A percentile compares a stretch with the other conserved stretches of the same genome.
Conservation (phyloP, 2,888 invertebrate species). For the Trimorus sp. region DNA sequence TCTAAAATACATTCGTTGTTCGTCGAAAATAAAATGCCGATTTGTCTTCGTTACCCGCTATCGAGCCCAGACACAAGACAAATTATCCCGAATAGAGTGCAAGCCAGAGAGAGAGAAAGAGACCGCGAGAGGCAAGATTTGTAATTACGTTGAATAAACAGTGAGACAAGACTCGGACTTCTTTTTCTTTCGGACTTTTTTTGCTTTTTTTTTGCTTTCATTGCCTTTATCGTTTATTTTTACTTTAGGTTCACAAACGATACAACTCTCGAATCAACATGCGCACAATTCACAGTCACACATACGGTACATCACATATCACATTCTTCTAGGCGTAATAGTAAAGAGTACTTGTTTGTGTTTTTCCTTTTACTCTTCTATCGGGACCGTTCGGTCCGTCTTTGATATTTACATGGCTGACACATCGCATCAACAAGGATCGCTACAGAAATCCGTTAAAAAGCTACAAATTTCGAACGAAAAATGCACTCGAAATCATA, state of each 20-base stretch:
- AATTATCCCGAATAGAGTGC: conserved; percentile 6
- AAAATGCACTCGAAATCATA: conserved; percentile 33
- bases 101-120: neutral
- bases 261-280: conserved; percentile 77
- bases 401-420: conserved; percentile 54
- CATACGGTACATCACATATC: conserved; percentile 55
- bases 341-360: conserved; percentile 27
- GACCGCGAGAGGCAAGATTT: conserved; percentile 21
- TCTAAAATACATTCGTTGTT: conserved; percentile 39
- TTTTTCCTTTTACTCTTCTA: conserved; percentile 2
- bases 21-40: conserved; percentile 43
- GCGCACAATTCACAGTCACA: conserved; percentile 71
- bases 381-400: conserved; percentile 5
- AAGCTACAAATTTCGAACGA: conserved; percentile 27
- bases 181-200: conserved; percentile 10
- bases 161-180: conserved; percentile 2
- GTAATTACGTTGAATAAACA: conserved; percentile 39
- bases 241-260: conserved; percentile 79
- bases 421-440: conserved; percentile 37
- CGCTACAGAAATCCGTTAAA: conserved; percentile 23
- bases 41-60: conserved; percentile 53
- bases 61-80: conserved; percentile 8
- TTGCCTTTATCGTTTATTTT: conserved; percentile 59
- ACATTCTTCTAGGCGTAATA: conserved; percentile 63
- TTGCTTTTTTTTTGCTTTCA: conserved; percentile 42